Base-by-base conservation (phyloP, 2,797 vertebrate genomes). In the Anguilla marmorata region DNA sequence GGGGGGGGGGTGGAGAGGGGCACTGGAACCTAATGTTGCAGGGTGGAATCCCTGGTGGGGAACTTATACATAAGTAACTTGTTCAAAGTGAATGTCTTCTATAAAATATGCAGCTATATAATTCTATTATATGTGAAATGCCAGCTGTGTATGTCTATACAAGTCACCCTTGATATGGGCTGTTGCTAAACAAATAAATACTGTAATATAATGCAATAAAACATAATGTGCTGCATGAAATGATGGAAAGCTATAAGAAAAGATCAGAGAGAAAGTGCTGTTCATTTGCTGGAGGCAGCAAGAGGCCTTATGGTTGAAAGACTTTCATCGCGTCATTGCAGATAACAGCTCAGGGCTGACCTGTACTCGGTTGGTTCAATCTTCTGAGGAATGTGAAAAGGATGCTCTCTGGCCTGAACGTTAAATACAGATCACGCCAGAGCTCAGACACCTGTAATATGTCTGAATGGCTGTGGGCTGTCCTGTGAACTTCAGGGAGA, bases 301-400 rank as follows among this genome's bases (percentile, higher is more conserved):
- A 82, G 19, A 48, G 45, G 24, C 79, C 45, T 21, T 56, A 37
- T 56, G 41, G 6, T 88, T 24, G 33, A 72, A 33, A 56, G 91
- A 50, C 89, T 90, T 91, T 89, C 86, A 52, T 90, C 86, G 56
- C 45, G 89, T 89, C 74, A 66, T 91, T 82, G 90, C 86, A 92
- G 93, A 93, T 93, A 94, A 92, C 91, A 89, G 89, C 91, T 88
- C 87, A 56, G 89, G 91, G 90, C 92, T 92, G 91, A 56, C 90
- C 90, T 90, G 90, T 24, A 89, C 91, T 79, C 37, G 6, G 74
- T 41, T 41, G 33, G 74, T 41, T 93, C 91, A 90, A 92, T 90
- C 90, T 91, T 92, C 89, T 86, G 85, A 85, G 88, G 45, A 84
- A 84, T 88, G 69, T 80, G 90, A 89, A 92, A 89, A 63, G 92